Evolutionary conservation across 2,797 vertebrate genomes (phyloP), one percentile per base, ranked within the genome.

Genomic region (Chromis chromis): DNA sequence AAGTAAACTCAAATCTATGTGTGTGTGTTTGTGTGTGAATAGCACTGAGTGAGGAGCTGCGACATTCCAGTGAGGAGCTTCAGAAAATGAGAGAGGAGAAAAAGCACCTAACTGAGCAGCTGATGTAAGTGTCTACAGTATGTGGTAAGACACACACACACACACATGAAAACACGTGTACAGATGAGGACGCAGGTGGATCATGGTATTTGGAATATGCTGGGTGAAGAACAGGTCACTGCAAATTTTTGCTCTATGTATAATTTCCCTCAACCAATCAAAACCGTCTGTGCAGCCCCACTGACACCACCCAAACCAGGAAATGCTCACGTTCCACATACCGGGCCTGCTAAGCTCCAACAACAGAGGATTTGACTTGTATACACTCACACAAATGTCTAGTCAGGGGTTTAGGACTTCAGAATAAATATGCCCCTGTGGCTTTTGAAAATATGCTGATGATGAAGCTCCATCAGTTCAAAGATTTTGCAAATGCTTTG

Each of bases 81-180:
- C 80, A 84, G 73, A 88, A 86, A 78, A 76, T 55, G 64, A 84
- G 27, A 42, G 62, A 74, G 48, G 84, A 89, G 63, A 89, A 89
- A 63, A 79, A 83, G 61, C 54, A 62, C 31, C 82, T 91, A 65
- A 77, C 60, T 33, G 83, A 82, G 69, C 86, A 88, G 82, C 81
- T 93, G 80, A 89, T 89, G 88, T 88, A 90, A 90, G 86, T 83
- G 72, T 89, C 48, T 70, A 40, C 65, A 74, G 49, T 74, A 64
- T 72, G 76, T 69, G 66, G 76, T 80, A 62, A 86, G 79, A 76
- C 73, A 76, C 78, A 69, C 65, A 57, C 56, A 67, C 25, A 19
- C 58, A 59, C 66, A 70, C 66, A 76, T 77, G 67, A 65, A 78
- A 68, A 74, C 75, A 76, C 42, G 36, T 31, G 52, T 76, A 74